Conservation (phyloP, 2,797 vertebrate species). For the Octomys mimax region DNA sequence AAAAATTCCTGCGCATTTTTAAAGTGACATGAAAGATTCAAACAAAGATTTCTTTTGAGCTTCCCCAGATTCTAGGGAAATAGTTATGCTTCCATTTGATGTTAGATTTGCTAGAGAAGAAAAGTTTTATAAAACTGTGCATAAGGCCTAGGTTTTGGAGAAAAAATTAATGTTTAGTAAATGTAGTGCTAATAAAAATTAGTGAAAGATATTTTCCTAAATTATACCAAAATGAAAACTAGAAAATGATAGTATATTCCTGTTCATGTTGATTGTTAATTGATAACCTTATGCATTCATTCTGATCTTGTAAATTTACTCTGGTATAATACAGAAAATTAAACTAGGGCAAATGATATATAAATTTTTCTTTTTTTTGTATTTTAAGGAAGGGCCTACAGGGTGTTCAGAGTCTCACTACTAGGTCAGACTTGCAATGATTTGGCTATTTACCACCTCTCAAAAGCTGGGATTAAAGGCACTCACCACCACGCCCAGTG, state of each 20-base stretch:
- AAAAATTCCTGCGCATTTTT: not conserved
- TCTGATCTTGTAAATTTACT: not conserved
- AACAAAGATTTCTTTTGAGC: not conserved
- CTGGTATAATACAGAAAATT: not conserved
- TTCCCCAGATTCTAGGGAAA: not conserved
- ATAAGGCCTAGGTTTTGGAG: not conserved
- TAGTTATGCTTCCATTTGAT: not conserved
- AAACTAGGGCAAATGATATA: not conserved
- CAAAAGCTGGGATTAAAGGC: no score
- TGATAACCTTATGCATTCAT: not conserved
- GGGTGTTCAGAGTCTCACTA: no score
- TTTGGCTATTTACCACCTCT: no score
- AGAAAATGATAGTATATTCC: no score
- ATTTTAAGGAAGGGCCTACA: no score
- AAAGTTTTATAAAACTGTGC: not conserved
- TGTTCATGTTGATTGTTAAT: not conserved
- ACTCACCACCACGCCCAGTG: no score
- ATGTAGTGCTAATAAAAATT: not conserved
- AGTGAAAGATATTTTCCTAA: not conserved
- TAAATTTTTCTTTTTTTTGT: not conserved
- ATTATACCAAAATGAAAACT: not conserved
- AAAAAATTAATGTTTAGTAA: not conserved
- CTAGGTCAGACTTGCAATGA: no score
- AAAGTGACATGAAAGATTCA: not conserved
- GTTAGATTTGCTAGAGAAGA: not conserved